Evolutionary conservation across 1,140 invertebrate species (phyloP).

Genomic region (Ostrea denselamellosa): DNA sequence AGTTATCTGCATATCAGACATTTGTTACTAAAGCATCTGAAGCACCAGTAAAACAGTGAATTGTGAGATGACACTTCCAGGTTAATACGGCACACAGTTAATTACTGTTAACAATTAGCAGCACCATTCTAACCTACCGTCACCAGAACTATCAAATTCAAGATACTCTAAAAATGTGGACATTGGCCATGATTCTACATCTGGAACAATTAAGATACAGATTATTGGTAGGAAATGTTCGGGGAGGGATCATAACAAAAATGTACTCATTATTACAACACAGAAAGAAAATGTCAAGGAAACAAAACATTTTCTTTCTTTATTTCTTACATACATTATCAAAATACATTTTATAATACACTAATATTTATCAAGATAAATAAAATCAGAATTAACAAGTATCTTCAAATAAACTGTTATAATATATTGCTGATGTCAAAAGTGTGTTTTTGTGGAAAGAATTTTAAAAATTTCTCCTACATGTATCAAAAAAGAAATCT

Average conservation of each 20-base stretch:
- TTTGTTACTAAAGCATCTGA: background rate
- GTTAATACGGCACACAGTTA: slow-evolving; percentile 14
- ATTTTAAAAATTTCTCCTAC: too few species aligned
- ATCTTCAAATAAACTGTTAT: too few species aligned
- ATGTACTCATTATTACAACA: background rate
- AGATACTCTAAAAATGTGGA: slow-evolving; percentile 44
- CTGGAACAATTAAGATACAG: slow-evolving; percentile 8
- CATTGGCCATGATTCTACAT: slow-evolving; percentile 33
- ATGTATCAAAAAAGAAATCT: too few species aligned
- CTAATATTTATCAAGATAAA: too few species aligned
- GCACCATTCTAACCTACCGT: slow-evolving; percentile 26
- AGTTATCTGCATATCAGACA: too few species aligned
- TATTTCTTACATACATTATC: background rate
- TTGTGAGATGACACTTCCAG: background rate
- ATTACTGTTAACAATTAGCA: slow-evolving; percentile 21
- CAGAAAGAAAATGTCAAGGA: background rate
- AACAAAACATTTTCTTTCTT: background rate
- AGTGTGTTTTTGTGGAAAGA: too few species aligned
- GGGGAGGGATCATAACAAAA: background rate
- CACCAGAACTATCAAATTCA: slow-evolving; percentile 44
- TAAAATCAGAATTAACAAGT: too few species aligned
- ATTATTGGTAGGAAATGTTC: background rate
- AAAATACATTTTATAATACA: too few species aligned
- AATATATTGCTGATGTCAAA: too few species aligned
- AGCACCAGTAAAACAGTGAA: slow-evolving; percentile 11